Percentiles rank a stretch among this genome's conserved stretches.
These are phyloP conservation scores for Drosophila pseudotakahashii DNA, from an alignment of 2,888 invertebrate species.

Conservation along the genomic window DNA sequence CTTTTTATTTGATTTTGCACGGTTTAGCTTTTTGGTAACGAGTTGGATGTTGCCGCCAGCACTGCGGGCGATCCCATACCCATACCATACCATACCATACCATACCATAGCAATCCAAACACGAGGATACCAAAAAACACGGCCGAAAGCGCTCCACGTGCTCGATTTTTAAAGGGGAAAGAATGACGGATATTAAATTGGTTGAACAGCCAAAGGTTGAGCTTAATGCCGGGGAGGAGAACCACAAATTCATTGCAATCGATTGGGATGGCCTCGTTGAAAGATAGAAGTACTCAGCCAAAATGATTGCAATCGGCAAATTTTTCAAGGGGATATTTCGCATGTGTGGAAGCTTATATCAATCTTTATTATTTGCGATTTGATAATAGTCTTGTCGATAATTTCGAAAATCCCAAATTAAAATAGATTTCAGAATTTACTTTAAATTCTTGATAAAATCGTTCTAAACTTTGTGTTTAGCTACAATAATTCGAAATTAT, in stretches of 20 bases:
- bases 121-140: neutral
- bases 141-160: constrained; percentile 31
- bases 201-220: constrained; percentile 26
- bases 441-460: too few species aligned
- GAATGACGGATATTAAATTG: constrained; percentile 43
- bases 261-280: constrained; percentile 25
- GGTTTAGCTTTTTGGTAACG: constrained; percentile 67
- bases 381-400: neutral
- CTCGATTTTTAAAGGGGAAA: constrained; percentile 29
- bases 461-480: too few species aligned
- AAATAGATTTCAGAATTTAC: neutral
- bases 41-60: constrained; percentile 24
- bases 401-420: too few species aligned
- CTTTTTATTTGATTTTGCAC: constrained; percentile 66
- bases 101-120: neutral
- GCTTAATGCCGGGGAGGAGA: constrained; percentile 29
- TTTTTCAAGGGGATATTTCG: constrained; percentile 15
- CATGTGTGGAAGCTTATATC: neutral
- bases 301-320: constrained; percentile 28
- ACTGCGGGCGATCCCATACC: constrained; percentile 9
- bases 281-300: constrained; percentile 32
- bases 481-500: too few species aligned
- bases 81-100: neutral
- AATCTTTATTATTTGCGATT: neutral
- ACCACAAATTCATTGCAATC: constrained; percentile 28